Evolutionary conservation across 2,113 vertebrate species (phyloP), one percentile per base, ranked within the genome.

Genomic region (Vidua chalybeata): DNA sequence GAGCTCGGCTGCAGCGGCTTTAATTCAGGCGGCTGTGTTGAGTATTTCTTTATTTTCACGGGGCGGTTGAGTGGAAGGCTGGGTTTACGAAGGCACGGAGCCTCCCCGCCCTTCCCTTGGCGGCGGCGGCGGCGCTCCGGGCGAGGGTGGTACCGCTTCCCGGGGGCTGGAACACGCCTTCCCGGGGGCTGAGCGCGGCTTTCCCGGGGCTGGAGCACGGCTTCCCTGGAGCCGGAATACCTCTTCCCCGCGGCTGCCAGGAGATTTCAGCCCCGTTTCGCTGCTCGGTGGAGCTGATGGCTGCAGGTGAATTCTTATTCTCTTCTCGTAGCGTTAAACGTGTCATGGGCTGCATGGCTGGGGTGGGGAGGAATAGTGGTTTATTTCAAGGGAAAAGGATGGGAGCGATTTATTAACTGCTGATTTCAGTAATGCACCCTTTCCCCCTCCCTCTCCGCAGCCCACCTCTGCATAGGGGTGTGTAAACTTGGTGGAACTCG

Each of bases 241-340:
- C 10, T 68, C n/a, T 49, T 43, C 61, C 55, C 48, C 19, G 12
- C 46, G 6, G 76, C 78, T 26, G 73, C 39, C 13, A 16, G 80
- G 58, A 7, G 84, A 2, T 33, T 31, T 9, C 13, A 35, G 75
- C 46, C 56, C 24, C 28, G 2, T 54, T 26, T 33, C 9, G 37
- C 39, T 37, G 56, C 28, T 23, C 55, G 20, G 18, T 19, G 84
- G 77, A 76, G 87, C 95, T 52, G 84, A 64, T 79, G 93, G 90
- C 95, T 89, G 30, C 94, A 91, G 95, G 95, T 85, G 90, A 94
- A 87, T 79, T 26, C 22, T 4, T 39, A 76, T 58, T 68, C 72
- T 2, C 33, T 21, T 21, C 79, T 51, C 28, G 1, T 26, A 27
- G 8, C 43, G 31, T 14, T 58, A 6, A 22, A 61, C 9, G 52